phyloP scores from a whole-genome alignment of 2,888 invertebrate genomes.

The Hydrotaea diabolus region DNA sequence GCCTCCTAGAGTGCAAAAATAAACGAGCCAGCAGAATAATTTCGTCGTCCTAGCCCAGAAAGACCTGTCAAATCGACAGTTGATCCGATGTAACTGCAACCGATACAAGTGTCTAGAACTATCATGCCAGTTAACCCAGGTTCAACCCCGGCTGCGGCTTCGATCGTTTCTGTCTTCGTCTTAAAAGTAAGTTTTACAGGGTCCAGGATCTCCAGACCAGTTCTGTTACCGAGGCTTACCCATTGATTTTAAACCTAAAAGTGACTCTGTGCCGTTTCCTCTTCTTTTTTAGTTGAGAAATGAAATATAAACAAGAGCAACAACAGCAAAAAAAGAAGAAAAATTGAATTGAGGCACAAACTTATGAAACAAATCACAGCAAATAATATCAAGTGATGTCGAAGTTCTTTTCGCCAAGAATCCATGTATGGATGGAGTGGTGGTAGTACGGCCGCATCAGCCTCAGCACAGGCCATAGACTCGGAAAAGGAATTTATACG shows the following conservation, averaged over 20 bases:
- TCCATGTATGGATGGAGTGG: too few relatives aligned
- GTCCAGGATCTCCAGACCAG: too few relatives aligned
- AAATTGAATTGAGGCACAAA: slow-evolving; percentile 52
- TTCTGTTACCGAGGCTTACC: slow-evolving; percentile 7
- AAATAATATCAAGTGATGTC: slow-evolving; percentile 57
- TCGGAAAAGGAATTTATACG: slow-evolving; percentile 45
- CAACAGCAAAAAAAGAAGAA: too few relatives aligned
- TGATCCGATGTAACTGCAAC: too few relatives aligned
- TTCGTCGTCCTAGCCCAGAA: too few relatives aligned
- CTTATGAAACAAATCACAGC: slow-evolving; percentile 51
- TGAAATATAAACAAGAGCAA: slow-evolving; percentile 41
- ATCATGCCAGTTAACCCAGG: too few relatives aligned
- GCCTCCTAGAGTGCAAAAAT: not conserved
- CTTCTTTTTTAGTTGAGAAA: not conserved
- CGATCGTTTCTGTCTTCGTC: too few relatives aligned
- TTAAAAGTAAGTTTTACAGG: too few relatives aligned
- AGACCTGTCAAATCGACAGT: too few relatives aligned
- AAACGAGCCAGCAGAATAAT: too few relatives aligned
- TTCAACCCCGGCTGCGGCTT: too few relatives aligned
- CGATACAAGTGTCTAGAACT: too few relatives aligned
- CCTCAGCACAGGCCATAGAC: slow-evolving; percentile 8
- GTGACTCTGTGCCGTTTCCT: not conserved
- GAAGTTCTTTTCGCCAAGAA: slow-evolving; percentile 20
- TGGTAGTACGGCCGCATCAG: not conserved
- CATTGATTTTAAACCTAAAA: slow-evolving; percentile 6